These are phyloP conservation scores for Symphodus melops DNA, from an alignment of 2,113 vertebrate species.

Conservation along the genomic window DNA sequence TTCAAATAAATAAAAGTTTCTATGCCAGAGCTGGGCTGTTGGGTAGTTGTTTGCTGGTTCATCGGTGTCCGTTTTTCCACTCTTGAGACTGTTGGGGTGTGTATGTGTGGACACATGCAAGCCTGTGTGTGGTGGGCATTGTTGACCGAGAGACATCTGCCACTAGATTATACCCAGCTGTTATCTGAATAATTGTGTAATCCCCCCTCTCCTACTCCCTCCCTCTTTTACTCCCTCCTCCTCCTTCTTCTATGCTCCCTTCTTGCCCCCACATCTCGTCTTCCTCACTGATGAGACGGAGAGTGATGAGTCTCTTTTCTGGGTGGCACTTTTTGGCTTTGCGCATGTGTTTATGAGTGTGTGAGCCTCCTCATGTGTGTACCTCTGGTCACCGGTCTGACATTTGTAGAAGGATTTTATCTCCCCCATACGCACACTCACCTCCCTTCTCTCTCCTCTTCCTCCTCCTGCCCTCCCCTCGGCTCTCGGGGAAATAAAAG, in stretches of 20 bases:
- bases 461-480: constrained; percentile 23
- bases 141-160: constrained; percentile 87
- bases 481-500: constrained; percentile 79
- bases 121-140: constrained; percentile 81
- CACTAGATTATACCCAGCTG: constrained; percentile 87
- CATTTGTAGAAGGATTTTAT: constrained; percentile 77
- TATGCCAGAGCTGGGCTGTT: not conserved
- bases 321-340: constrained; percentile 36
- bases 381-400: constrained; percentile 69
- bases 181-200: constrained; percentile 88
- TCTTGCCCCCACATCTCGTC: constrained; percentile 55
- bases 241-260: constrained; percentile 50
- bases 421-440: constrained; percentile 12
- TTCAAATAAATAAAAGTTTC: not conserved
- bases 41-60: not conserved
- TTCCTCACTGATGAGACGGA: constrained; percentile 58
- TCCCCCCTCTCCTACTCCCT: constrained; percentile 49
- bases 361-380: constrained; percentile 17
- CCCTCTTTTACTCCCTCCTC: constrained; percentile 34
- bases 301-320: constrained; percentile 61
- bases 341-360: constrained; percentile 53
- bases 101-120: constrained; percentile 43
- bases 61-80: not conserved
- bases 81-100: constrained; percentile 55
- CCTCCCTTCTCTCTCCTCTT: constrained; percentile 33